These are phyloP conservation scores for Cylindroiulus punctatus DNA, from an alignment of 2,888 invertebrate genomes.

Conservation along the genomic window DNA sequence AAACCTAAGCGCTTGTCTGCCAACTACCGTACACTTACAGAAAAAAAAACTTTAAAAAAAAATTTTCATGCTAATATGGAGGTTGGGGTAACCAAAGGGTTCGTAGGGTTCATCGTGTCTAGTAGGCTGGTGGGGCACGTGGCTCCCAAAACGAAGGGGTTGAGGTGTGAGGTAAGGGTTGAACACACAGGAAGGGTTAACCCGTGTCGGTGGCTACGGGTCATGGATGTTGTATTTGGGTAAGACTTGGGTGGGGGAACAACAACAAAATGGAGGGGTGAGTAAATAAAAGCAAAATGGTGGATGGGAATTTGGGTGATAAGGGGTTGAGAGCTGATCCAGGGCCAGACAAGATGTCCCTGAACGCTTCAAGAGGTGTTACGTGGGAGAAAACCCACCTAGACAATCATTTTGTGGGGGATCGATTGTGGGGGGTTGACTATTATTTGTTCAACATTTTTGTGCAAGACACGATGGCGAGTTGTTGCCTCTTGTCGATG, in stretches of 20 bases:
- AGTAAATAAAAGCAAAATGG: constrained; percentile 32
- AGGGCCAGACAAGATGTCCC: background rate
- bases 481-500: constrained; percentile 23
- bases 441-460: constrained; percentile 36
- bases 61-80: background rate
- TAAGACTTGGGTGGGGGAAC: background rate
- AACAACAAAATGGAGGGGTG: constrained; percentile 47
- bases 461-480: background rate
- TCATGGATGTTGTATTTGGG: constrained; percentile 9
- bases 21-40: background rate
- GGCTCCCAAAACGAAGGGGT: constrained; percentile 27
- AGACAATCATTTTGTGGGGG: background rate
- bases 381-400: background rate
- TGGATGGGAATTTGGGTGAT: constrained; percentile 17
- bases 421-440: background rate
- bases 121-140: background rate
- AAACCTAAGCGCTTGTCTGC: background rate
- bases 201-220: constrained; percentile 1
- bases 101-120: background rate
- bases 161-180: constrained; percentile 39
- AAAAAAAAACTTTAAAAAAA: background rate
- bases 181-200: background rate
- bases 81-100: background rate
- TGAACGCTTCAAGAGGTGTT: background rate
- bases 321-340: constrained; percentile 14